Percentiles rank a stretch among this genome's conserved stretches.
phyloP scores from a whole-genome alignment of 1,140 invertebrate species.

The Steinernema khuongi region DNA sequence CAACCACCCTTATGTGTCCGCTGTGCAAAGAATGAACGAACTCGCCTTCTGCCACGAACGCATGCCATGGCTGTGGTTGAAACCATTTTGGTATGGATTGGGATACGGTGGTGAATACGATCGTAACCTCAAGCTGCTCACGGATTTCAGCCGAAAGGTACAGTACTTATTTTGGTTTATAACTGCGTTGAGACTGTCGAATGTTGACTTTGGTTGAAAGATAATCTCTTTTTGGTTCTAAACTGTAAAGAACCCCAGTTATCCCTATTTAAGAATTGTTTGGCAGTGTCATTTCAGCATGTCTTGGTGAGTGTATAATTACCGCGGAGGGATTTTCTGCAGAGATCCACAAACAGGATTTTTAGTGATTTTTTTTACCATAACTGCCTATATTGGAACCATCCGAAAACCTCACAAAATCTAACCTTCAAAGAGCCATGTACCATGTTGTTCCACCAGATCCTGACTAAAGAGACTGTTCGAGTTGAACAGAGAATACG shows the following conservation, averaged over 20 bases:
- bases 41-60: slow-evolving; percentile 48
- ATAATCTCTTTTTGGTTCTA: background rate
- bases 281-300: no score
- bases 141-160: slow-evolving; percentile 44
- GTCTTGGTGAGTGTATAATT: no score
- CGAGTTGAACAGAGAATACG: no score
- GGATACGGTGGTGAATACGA: slow-evolving; percentile 45
- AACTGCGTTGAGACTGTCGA: no score
- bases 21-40: slow-evolving; percentile 65
- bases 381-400: no score
- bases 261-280: slow-evolving; percentile 3
- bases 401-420: no score
- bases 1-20: slow-evolving; percentile 71
- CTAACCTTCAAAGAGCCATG: no score
- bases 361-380: no score
- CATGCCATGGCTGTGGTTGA: slow-evolving; percentile 47
- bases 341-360: no score
- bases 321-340: no score
- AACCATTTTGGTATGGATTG: slow-evolving; percentile 43
- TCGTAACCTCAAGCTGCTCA: slow-evolving; percentile 38
- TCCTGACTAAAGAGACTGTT: no score
- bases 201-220: background rate
- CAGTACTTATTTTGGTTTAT: background rate
- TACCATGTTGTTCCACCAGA: no score
- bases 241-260: background rate